Conservation (phyloP, 2,888 invertebrate genomes). For the Pristionchus maxplancki region DNA sequence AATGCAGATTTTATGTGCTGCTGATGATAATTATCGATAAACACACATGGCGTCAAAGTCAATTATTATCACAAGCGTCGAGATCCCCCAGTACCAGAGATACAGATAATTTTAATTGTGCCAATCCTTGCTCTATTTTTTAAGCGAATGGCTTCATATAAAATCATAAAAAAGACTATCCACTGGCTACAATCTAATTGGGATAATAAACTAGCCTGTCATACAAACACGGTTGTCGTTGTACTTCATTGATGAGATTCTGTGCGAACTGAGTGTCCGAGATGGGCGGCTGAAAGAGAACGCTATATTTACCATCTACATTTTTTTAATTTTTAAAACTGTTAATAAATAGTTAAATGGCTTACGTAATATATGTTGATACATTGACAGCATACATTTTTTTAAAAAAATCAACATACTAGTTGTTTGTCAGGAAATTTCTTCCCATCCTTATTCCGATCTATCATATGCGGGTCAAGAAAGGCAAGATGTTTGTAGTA, state of each 20-base stretch:
- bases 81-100: not conserved
- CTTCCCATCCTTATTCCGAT: constrained; percentile 55
- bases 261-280: constrained; percentile 66
- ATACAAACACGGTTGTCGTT: constrained; percentile 66
- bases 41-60: too few relatives aligned
- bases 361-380: not conserved
- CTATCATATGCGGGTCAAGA: constrained; percentile 74
- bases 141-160: too few relatives aligned
- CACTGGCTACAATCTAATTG: not conserved
- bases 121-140: too few relatives aligned
- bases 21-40: too few relatives aligned
- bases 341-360: not conserved
- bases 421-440: constrained; percentile 7
- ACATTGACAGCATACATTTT: too few relatives aligned
- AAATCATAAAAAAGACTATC: too few relatives aligned
- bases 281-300: constrained; percentile 56
- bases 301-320: not conserved
- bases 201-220: constrained; percentile 55
- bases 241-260: constrained; percentile 62
- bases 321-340: too few relatives aligned
- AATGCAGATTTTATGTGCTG: too few relatives aligned
- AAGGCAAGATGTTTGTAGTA: constrained; percentile 72
- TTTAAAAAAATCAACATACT: not conserved
- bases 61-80: not conserved
- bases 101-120: not conserved